Conservation (phyloP, 2,888 invertebrate species). For the Chironomus riparius region DNA sequence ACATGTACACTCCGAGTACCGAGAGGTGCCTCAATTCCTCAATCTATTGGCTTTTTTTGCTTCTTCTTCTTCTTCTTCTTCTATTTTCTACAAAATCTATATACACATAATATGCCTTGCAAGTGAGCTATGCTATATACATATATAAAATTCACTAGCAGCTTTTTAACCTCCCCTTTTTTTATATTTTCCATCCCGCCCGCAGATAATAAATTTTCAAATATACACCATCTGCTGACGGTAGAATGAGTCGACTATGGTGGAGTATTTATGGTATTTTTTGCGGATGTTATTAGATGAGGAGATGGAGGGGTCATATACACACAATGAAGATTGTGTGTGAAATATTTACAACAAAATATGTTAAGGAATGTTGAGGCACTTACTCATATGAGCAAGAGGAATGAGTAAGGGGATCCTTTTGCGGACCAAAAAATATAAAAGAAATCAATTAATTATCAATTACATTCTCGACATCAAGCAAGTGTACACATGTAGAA, state of each 20-base stretch:
- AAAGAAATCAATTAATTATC: conserved; percentile 23
- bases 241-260: not conserved
- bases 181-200: not conserved
- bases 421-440: not conserved
- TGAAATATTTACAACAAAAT: not conserved
- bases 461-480: conserved; percentile 20
- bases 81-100: not conserved
- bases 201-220: conserved; percentile 18
- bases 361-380: not conserved
- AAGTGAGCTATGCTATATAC: not conserved
- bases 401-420: not conserved
- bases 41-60: not conserved
- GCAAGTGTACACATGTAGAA: conserved; percentile 1
- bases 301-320: not conserved
- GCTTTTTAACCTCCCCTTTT: not conserved
- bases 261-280: conserved; percentile 2
- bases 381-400: not conserved
- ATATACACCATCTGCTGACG: not conserved
- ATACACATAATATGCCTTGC: too few relatives aligned
- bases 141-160: not conserved
- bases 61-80: not conserved
- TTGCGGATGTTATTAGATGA: not conserved
- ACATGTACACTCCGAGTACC: not conserved
- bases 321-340: not conserved
- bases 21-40: conserved; percentile 1